Evolutionary conservation across 2,888 invertebrate genomes (phyloP).

Genomic region (Xestia sexstrigata): DNA sequence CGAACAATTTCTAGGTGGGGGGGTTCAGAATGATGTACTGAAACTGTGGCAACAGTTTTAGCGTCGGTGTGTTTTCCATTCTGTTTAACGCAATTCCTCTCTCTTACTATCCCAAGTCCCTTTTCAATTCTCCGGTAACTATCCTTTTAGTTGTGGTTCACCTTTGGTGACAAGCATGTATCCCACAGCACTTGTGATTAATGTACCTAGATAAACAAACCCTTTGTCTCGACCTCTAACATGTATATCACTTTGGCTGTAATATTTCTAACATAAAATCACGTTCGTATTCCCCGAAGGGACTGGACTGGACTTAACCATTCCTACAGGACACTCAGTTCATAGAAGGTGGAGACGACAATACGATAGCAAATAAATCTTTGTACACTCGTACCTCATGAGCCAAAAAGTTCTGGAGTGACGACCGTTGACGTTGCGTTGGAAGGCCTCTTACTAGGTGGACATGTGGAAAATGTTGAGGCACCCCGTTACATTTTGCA

Average conservation of each 20-base stretch:
- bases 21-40: too few species aligned
- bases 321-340: neutral
- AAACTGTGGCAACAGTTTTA: too few species aligned
- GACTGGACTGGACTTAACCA: neutral
- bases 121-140: neutral
- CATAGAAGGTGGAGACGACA: neutral
- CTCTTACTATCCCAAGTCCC: too few species aligned
- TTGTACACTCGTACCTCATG: too few species aligned
- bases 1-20: too few species aligned
- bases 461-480: too few species aligned
- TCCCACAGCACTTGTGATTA: conserved; percentile 20
- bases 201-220: conserved; percentile 6
- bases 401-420: too few species aligned
- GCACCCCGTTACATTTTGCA: neutral
- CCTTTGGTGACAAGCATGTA: conserved; percentile 15
- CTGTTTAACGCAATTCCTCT: too few species aligned
- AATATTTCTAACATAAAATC: neutral
- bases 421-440: too few species aligned
- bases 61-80: too few species aligned
- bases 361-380: neutral
- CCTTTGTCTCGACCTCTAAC: conserved; percentile 8
- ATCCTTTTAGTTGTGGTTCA: conserved; percentile 33
- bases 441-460: too few species aligned
- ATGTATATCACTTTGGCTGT: neutral
- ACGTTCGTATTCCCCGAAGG: neutral